Evolutionary conservation across 1,140 invertebrate genomes (phyloP).

Genomic region (Pemphigus obesinymphae): DNA sequence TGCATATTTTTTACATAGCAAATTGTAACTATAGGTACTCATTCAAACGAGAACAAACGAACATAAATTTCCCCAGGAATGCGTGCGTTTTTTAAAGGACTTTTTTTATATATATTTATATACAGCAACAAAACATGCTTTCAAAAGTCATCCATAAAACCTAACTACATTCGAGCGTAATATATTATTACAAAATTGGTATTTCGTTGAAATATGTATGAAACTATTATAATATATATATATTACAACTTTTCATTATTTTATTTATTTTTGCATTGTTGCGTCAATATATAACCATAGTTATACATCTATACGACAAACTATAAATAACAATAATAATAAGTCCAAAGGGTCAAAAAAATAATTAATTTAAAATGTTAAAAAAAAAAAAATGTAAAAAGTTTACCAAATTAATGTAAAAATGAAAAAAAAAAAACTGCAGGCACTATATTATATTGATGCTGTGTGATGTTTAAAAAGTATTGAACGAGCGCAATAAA

Average conservation of each 20-base stretch:
- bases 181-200: background rate
- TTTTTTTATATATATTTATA: background rate
- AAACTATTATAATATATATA: no score
- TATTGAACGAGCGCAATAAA: no score
- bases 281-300: background rate
- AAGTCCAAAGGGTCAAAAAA: background rate
- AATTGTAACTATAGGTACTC: background rate
- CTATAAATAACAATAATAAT: background rate
- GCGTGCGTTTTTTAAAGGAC: background rate
- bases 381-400: no score
- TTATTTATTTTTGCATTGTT: background rate
- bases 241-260: background rate
- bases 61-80: background rate
- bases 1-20: background rate
- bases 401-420: no score
- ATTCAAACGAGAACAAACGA: background rate
- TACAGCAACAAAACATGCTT: no score
- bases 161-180: background rate
- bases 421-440: no score
- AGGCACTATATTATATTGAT: no score
- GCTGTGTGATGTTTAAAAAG: no score
- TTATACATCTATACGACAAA: no score
- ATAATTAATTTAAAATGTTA: background rate
- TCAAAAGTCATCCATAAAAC: background rate
- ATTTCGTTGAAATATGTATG: background rate